phyloP scores from a whole-genome alignment of 2,888 invertebrate genomes.

The Pristionchus exspectatus region DNA sequence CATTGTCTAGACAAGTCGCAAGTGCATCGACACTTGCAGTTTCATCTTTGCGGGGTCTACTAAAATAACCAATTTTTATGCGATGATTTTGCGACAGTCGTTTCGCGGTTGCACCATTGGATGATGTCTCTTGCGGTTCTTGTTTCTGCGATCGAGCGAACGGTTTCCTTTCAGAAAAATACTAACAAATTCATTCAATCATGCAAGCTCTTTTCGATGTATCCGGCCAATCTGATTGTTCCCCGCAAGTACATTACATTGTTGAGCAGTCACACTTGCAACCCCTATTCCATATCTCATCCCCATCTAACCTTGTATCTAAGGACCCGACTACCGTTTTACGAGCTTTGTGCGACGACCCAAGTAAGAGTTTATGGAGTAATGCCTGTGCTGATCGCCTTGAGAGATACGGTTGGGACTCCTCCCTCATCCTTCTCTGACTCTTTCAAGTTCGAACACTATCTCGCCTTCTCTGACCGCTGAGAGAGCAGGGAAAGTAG shows the following conservation, averaged over 20 bases:
- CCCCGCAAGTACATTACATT: neutral
- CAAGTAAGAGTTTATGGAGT: conserved; percentile 38
- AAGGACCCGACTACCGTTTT: conserved; percentile 33
- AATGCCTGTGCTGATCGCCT: conserved; percentile 8
- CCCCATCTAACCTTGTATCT: conserved; percentile 35
- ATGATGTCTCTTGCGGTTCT: no score
- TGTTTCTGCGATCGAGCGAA: no score
- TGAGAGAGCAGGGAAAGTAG: neutral
- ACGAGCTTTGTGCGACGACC: conserved; percentile 40
- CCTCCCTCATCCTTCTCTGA: neutral
- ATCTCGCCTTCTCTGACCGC: no score
- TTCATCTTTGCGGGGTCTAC: no score
- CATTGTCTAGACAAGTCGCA: neutral
- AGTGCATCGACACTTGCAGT: no score
- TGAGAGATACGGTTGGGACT: neutral
- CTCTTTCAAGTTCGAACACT: neutral
- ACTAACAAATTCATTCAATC: no score
- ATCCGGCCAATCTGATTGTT: no score
- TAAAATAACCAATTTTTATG: no score
- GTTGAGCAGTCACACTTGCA: neutral
- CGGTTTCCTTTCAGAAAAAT: no score
- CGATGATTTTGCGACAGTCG: no score
- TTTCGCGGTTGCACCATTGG: no score
- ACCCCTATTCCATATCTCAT: neutral
- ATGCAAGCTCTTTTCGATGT: no score